Evolutionary conservation across 2,113 vertebrate genomes (phyloP), one percentile per base, ranked within the genome.

Genomic region (Eudorcas thomsonii): DNA sequence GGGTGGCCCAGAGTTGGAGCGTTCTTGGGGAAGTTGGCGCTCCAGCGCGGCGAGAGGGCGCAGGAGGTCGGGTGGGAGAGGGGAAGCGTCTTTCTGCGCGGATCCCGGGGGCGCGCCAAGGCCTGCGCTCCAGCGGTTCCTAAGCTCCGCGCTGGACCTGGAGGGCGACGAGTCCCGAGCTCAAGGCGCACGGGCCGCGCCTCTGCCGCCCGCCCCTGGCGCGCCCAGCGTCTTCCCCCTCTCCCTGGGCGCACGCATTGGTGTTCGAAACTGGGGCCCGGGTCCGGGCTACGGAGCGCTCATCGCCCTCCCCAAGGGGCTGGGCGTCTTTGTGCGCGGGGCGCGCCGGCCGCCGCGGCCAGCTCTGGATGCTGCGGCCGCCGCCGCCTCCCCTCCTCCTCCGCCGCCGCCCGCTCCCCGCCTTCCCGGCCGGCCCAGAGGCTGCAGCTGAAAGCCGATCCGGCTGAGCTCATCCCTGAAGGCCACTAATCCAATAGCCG

Each of bases 391-490:
- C 97, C 88, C 95, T 92, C 98, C 98, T 13, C 95, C 98, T 4
- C 95, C 92, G n/a, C 96, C 96, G 97, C 96, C 96, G 93, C 97
- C 94, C 55, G 94, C 98, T 98, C 96, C 96, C 98, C 97, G 96
- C 98, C 97, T 98, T 96, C 97, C 96, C 96, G 92, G 98, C 96
- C 97, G 96, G 97, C 98, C 98, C 11, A 93, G 97, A 98, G 97
- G 96, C 98, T 98, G 98, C 98, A 98, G 98, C 98, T 98, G 99
- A 99, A 99, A 99, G 98, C 98, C 98, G 98, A 99, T 99, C 98
- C 98, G 98, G 99, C 99, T 99, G 99, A 99, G 98, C 99, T 99
- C 99, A 99, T 99, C 99, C 98, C 98, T 89, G 98, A 98, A 98
- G 98, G 98, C 98, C 98, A 98, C 99, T 99, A 99, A 99, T 99